Percentiles rank a stretch among this genome's conserved stretches.
These are phyloP conservation scores for Psittacara wagleri DNA, from an alignment of 2,113 vertebrate species.

Conservation along the genomic window DNA sequence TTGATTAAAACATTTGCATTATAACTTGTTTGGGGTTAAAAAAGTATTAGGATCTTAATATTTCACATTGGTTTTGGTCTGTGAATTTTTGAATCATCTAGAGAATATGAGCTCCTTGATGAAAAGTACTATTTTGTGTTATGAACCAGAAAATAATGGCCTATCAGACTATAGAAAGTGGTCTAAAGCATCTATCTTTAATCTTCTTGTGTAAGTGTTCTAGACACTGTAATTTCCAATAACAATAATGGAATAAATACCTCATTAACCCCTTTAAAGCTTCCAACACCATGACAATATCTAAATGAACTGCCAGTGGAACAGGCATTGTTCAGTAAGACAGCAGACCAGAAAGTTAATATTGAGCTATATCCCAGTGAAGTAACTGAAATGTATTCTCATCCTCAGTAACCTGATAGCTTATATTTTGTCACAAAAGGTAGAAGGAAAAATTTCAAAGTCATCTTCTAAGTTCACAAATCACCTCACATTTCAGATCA, in stretches of 20 bases:
- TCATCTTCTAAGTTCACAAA: neutral
- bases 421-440: neutral
- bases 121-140: slow-evolving; percentile 76
- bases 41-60: slow-evolving; percentile 64
- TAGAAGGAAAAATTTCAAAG: neutral
- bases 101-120: slow-evolving; percentile 75
- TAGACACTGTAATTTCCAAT: slow-evolving; percentile 73
- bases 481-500: neutral
- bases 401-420: neutral
- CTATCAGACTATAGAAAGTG: slow-evolving; percentile 73
- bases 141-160: slow-evolving; percentile 82
- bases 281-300: slow-evolving; percentile 68
- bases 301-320: slow-evolving; percentile 73
- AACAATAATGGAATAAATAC: slow-evolving; percentile 70
- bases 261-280: slow-evolving; percentile 70
- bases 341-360: slow-evolving; percentile 69
- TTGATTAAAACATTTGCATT: slow-evolving; percentile 36
- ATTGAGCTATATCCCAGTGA: slow-evolving; percentile 42
- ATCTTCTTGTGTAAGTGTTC: slow-evolving; percentile 75
- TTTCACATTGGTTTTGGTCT: slow-evolving; percentile 81
- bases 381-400: slow-evolving; percentile 45
- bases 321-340: slow-evolving; percentile 65
- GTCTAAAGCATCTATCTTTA: slow-evolving; percentile 78
- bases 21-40: slow-evolving; percentile 56
- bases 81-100: slow-evolving; percentile 82